Evolutionary conservation across 2,797 vertebrate species (phyloP).

Genomic region (Lycodopsis pacificus): DNA sequence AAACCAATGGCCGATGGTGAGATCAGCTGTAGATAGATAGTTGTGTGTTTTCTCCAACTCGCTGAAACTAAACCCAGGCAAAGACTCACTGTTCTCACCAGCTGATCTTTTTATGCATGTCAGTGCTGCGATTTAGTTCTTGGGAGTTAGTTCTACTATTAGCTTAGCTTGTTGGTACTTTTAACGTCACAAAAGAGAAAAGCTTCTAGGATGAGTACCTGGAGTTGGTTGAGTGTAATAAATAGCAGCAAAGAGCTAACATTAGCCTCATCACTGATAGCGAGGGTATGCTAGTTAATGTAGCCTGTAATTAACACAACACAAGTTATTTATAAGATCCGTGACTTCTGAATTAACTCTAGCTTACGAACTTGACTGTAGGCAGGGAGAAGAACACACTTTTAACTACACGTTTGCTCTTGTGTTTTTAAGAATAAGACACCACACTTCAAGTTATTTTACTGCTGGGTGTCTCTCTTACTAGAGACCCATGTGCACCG

Average conservation of each 20-base stretch:
- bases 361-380: neutral
- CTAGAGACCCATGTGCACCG: neutral
- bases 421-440: neutral
- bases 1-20: neutral
- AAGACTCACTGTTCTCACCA: neutral
- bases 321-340: neutral
- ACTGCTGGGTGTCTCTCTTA: neutral
- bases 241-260: neutral
- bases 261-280: neutral
- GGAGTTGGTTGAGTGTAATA: neutral
- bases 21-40: neutral
- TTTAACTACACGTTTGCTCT: neutral
- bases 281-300: neutral
- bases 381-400: neutral
- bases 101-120: neutral
- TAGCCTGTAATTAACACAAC: neutral
- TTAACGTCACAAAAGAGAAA: neutral
- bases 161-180: neutral
- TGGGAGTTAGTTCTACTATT: neutral
- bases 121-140: neutral
- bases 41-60: neutral
- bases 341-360: neutral
- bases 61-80: neutral
- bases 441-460: neutral
- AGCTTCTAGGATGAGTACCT: neutral